Evolutionary conservation across 2,888 invertebrate genomes (phyloP).

Genomic region (Fabriciana adippe): DNA sequence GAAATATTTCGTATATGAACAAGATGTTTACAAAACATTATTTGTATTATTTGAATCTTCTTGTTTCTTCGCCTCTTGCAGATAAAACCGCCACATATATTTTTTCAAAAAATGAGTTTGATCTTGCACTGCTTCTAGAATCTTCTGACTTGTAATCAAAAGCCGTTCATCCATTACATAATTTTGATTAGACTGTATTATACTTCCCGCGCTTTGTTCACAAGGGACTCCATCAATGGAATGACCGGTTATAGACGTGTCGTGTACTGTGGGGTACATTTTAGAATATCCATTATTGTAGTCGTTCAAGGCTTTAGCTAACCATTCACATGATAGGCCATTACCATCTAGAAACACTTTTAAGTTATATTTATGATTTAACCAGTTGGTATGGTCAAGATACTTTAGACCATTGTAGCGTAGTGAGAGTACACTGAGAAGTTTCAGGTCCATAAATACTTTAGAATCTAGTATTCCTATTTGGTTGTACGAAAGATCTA

Average conservation of each 20-base stretch:
- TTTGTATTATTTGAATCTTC: neutral
- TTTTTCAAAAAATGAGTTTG: conserved; percentile 59
- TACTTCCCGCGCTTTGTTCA: conserved; percentile 40
- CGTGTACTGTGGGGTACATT: conserved; percentile 57
- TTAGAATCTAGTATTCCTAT: conserved; percentile 61
- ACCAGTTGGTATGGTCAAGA: conserved; percentile 63
- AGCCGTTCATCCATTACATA: conserved; percentile 60
- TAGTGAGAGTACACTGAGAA: conserved; percentile 55
- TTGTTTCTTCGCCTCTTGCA: conserved; percentile 43
- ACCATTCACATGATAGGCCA: conserved; percentile 65
- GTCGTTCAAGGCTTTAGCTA: conserved; percentile 58
- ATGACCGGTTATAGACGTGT: conserved; percentile 41
- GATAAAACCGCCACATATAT: conserved; percentile 45
- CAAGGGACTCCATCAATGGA: conserved; percentile 70
- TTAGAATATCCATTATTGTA: conserved; percentile 64
- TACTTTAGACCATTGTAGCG: conserved; percentile 55
- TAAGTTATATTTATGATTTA: conserved; percentile 55
- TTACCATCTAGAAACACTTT: conserved; percentile 66
- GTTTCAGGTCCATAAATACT: conserved; percentile 61
- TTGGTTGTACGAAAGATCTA: conserved; percentile 54
- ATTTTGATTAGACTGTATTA: conserved; percentile 14
- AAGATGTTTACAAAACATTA: neutral
- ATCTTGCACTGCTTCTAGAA: conserved; percentile 64
- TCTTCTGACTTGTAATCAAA: conserved; percentile 61
- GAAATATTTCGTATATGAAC: neutral